phyloP scores from a whole-genome alignment of 2,888 invertebrate species.

The Barypeithes pellucidus region DNA sequence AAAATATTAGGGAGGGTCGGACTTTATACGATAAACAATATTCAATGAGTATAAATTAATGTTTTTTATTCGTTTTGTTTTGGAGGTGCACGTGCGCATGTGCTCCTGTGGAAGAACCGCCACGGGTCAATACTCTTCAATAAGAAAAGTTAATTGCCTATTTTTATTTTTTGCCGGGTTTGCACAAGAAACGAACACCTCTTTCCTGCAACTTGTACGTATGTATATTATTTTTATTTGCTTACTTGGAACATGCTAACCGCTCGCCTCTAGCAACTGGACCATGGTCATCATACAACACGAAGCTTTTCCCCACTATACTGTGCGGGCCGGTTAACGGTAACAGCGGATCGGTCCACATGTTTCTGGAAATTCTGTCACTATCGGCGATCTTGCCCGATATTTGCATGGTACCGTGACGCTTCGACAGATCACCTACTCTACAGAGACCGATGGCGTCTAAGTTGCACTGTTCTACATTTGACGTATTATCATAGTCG shows the following conservation, averaged over 20 bases:
- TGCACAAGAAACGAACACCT: too few species aligned
- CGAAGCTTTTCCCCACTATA: slow-evolving; percentile 86
- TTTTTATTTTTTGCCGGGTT: too few species aligned
- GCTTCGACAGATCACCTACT: slow-evolving; percentile 84
- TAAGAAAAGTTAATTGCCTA: too few species aligned
- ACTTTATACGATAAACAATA: too few species aligned
- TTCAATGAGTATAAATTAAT: too few species aligned
- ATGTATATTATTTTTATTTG: too few species aligned
- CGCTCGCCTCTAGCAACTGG: slow-evolving; percentile 91
- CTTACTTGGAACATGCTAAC: slow-evolving; percentile 89
- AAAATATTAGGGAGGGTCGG: too few species aligned
- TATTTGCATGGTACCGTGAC: slow-evolving; percentile 81
- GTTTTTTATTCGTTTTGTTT: too few species aligned
- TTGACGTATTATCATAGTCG: slow-evolving; percentile 76
- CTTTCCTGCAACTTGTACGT: too few species aligned
- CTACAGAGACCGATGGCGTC: slow-evolving; percentile 77
- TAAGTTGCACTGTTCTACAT: slow-evolving; percentile 74
- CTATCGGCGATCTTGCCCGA: slow-evolving; percentile 82
- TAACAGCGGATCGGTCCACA: slow-evolving; percentile 86
- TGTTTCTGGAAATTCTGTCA: slow-evolving; percentile 78
- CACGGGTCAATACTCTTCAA: too few species aligned
- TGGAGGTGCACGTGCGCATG: too few species aligned
- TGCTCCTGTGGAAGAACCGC: too few species aligned
- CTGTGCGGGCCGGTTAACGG: slow-evolving; percentile 84
- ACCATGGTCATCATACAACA: slow-evolving; percentile 90